Conservation (phyloP, 2,113 vertebrate genomes). For the Malurus alboscapulatus region DNA sequence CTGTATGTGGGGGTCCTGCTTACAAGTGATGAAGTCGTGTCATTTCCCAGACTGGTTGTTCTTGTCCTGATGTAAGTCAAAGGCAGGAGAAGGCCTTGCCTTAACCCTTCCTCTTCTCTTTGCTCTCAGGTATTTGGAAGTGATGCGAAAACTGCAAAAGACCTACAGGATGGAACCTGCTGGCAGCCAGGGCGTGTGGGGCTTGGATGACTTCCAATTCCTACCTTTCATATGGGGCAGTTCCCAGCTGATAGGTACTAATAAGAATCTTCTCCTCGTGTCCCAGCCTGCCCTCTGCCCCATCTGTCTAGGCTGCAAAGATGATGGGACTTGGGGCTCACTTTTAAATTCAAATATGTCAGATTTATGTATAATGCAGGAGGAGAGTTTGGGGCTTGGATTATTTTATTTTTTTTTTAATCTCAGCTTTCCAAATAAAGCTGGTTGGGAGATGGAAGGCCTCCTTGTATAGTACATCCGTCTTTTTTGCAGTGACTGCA, state of each 20-base stretch:
- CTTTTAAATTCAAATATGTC: not conserved
- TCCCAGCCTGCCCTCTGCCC: not conserved
- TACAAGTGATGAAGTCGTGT: not conserved
- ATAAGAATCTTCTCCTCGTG: not conserved
- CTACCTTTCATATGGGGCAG: constrained; percentile 98
- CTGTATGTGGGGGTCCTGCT: not conserved
- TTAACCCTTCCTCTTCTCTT: not conserved
- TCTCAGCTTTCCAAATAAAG: not conserved
- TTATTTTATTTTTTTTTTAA: not conserved
- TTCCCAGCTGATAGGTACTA: constrained; percentile 88
- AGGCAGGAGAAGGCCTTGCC: not conserved
- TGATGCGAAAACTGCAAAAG: constrained; percentile 94
- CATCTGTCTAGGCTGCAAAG: not conserved
- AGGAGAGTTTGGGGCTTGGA: not conserved
- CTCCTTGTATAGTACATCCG: not conserved
- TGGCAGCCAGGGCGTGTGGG: constrained; percentile 97
- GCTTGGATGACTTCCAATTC: constrained; percentile 97
- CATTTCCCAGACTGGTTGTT: not conserved
- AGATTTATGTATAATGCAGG: not conserved
- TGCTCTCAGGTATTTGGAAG: constrained; percentile 83
- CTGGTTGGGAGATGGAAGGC: not conserved
- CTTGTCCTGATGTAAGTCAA: not conserved
- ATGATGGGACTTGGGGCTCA: not conserved
- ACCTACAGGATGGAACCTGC: constrained; percentile 97
- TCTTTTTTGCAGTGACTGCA: not conserved